Evolutionary conservation across 1,140 invertebrate genomes (phyloP).

Genomic region (Diorhabda sublineata): DNA sequence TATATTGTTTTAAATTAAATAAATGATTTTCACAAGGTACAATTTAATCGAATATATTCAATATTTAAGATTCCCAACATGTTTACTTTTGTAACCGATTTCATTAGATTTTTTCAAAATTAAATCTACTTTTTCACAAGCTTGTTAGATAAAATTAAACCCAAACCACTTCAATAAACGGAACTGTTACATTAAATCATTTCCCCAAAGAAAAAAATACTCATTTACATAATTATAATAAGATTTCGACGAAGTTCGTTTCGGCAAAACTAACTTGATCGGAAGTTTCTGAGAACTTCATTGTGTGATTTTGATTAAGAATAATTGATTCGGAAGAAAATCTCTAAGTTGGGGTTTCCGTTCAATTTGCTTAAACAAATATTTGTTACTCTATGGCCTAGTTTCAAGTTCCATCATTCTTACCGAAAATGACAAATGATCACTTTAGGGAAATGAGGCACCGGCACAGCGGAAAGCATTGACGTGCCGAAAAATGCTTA

Average conservation of each 20-base stretch:
- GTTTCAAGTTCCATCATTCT: not conserved
- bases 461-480: not conserved
- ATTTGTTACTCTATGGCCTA: not conserved
- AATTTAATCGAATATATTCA: too few species aligned
- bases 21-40: too few species aligned
- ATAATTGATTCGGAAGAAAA: not conserved
- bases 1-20: too few species aligned
- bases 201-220: not conserved
- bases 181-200: too few species aligned
- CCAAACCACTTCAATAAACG: too few species aligned
- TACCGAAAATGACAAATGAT: constrained; percentile 2
- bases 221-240: constrained; percentile 1
- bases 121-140: too few species aligned
- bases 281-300: not conserved
- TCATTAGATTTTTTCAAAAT: too few species aligned
- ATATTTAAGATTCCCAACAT: too few species aligned
- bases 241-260: not conserved
- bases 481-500: not conserved
- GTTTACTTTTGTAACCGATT: too few species aligned
- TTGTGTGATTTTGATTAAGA: not conserved
- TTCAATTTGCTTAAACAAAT: constrained; percentile 1
- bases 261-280: not conserved
- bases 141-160: too few species aligned
- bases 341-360: not conserved
- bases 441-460: not conserved